Evolutionary conservation across 2,888 invertebrate species (phyloP), one percentile per base, ranked within the genome.

Genomic region (Mesorhabditis belari): DNA sequence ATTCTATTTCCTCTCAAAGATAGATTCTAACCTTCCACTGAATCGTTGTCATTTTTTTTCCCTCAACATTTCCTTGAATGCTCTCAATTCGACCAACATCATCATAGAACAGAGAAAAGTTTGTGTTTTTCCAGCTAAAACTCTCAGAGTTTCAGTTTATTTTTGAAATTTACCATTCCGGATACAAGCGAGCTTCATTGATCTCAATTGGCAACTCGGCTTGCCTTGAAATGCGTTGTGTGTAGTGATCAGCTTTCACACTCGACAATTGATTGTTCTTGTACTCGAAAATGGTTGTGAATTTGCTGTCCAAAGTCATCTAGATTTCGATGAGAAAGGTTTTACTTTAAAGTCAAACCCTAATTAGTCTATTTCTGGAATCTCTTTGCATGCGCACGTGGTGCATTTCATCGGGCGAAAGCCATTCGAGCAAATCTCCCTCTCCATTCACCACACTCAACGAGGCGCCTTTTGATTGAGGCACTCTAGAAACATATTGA

Each of bases 331-430:
- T 55, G 2, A 21, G 1, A 12, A 12, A n/a, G 12, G 17, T 21
- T 12, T 25, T 17, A 55, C 12, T n/a, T 19, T 51, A 12, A 51
- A 51, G 23, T n/a, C n/a, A 51, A 19, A 55, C 55, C 17, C 25
- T 21, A 23, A 24, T 44, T 17, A 28, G 25, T 25, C 63, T 35
- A 21, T 63, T 64, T 12, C 57, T 49, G 2, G 25, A 17, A 50
- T 71, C 66, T 17, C 49, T 50, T n/a, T 56, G 26, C 3, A 29
- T 54, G 9, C 66, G 26, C 44, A 51, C 61, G 49, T 69, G 66
- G 52, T 69, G 69, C 35, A 57, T 35, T 2, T 64, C 67, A 50
- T 69, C 69, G 2, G 69, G 64, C 0, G 69, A 58, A 26, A 60
- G 52, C 12, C 54, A 55, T 51, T 69, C 69, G 4, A 61, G 23